phyloP scores from a whole-genome alignment of 2,113 vertebrate species.

The Hippocampus guttulatus region DNA sequence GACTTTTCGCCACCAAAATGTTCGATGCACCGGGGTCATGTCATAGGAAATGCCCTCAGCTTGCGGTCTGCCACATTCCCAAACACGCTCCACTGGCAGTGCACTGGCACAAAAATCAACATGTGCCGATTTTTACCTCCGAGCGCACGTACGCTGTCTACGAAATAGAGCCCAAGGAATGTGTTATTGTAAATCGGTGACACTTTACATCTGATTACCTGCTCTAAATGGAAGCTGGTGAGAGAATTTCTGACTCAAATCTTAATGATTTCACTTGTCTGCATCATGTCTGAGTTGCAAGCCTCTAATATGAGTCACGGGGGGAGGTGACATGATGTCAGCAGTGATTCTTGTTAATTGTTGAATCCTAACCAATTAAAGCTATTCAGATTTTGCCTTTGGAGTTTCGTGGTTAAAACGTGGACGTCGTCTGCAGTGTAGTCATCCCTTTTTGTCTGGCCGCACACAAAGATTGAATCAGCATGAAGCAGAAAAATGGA shows the following conservation, averaged over 20 bases:
- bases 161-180: not conserved
- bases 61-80: too few species aligned
- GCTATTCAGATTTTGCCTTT: constrained; percentile 26
- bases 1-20: too few species aligned
- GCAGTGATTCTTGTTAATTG: constrained; percentile 32
- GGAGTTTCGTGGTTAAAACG: constrained; percentile 9
- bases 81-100: too few species aligned
- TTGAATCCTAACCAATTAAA: constrained; percentile 31
- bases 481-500: constrained; percentile 39
- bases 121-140: too few species aligned
- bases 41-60: too few species aligned
- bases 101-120: too few species aligned
- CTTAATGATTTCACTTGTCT: not conserved
- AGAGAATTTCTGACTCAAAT: not conserved
- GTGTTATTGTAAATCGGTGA: not conserved
- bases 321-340: constrained; percentile 28
- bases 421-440: constrained; percentile 6
- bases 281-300: not conserved
- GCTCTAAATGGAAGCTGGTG: not conserved
- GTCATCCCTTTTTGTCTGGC: constrained; percentile 18
- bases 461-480: constrained; percentile 45
- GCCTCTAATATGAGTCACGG: constrained; percentile 1
- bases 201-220: not conserved
- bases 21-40: too few species aligned
- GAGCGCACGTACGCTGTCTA: too few species aligned